A percentile compares a stretch with the other conserved stretches of the same genome.
These are phyloP conservation scores for Muricea muricata DNA, from an alignment of 92 coral and sea anemone species.

Conservation along the genomic window DNA sequence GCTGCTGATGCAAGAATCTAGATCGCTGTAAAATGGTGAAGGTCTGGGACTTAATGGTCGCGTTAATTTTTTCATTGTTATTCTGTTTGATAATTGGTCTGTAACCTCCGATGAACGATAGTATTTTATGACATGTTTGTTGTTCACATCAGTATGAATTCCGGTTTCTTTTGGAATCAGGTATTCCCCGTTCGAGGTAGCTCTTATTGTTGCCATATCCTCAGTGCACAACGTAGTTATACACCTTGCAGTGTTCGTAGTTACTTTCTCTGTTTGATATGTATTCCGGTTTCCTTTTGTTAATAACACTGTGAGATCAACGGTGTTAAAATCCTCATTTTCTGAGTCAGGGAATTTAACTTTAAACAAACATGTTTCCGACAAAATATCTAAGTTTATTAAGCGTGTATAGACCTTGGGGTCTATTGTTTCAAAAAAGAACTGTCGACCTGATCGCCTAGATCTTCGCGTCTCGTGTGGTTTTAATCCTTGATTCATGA, in stretches of 20 bases:
- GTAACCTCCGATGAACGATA: not conserved
- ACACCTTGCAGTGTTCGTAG: not conserved
- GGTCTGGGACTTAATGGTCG: not conserved
- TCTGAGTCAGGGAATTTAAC: not conserved
- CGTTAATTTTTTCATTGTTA: not conserved
- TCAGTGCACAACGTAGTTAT: not conserved
- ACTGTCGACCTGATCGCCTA: constrained; percentile 9
- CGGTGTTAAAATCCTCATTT: not conserved
- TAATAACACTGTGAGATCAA: not conserved
- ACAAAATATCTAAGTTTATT: not conserved
- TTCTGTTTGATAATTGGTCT: not conserved
- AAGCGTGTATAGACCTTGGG: not conserved
- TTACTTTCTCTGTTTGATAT: not conserved
- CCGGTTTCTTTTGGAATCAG: not conserved
- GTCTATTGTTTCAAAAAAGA: not conserved
- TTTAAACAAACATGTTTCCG: not conserved
- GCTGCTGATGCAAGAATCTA: not conserved
- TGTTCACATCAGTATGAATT: not conserved
- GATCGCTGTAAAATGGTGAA: not conserved
- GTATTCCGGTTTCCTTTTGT: not conserved
- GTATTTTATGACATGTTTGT: not conserved
- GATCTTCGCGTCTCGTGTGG: constrained; percentile 5
- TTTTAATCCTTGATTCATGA: not conserved
- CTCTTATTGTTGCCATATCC: not conserved
- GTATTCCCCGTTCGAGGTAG: not conserved